phyloP scores from a whole-genome alignment of 2,888 invertebrate species.

The Ernsta delagoae region DNA sequence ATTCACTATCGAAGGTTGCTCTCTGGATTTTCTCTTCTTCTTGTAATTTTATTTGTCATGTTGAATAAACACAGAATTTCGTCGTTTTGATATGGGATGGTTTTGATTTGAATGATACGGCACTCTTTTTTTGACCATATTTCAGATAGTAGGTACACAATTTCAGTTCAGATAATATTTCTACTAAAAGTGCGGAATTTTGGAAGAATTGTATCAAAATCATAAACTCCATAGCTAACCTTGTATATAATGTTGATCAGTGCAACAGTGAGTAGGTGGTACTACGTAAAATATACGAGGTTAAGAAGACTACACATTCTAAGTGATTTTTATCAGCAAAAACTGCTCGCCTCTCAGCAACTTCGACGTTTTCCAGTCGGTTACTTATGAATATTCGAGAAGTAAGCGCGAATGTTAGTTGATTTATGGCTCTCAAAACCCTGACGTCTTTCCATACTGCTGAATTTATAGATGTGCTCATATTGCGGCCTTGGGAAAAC shows the following conservation, averaged over 20 bases:
- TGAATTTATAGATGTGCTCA: constrained; percentile 19
- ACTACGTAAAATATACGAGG: not conserved
- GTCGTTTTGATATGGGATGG: no score
- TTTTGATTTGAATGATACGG: no score
- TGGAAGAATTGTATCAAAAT: no score
- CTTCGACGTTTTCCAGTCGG: constrained; percentile 10
- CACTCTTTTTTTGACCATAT: no score
- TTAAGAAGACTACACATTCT: not conserved
- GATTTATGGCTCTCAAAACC: constrained; percentile 27
- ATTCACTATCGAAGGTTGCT: not conserved
- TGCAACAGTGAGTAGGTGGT: no score
- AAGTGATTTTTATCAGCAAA: constrained; percentile 17
- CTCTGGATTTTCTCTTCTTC: not conserved
- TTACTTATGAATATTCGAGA: constrained; percentile 38
- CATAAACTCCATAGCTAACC: not conserved
- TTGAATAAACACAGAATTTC: no score
- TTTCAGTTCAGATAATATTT: no score
- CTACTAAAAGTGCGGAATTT: no score
- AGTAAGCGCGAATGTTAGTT: constrained; percentile 19
- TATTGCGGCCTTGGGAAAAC: not conserved
- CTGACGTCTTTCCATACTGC: constrained; percentile 14
- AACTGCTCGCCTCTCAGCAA: constrained; percentile 7
- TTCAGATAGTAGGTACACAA: no score
- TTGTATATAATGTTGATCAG: no score
- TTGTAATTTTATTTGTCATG: not conserved